phyloP scores from a whole-genome alignment of 2,888 invertebrate genomes.

The Argyra leucocephala region DNA sequence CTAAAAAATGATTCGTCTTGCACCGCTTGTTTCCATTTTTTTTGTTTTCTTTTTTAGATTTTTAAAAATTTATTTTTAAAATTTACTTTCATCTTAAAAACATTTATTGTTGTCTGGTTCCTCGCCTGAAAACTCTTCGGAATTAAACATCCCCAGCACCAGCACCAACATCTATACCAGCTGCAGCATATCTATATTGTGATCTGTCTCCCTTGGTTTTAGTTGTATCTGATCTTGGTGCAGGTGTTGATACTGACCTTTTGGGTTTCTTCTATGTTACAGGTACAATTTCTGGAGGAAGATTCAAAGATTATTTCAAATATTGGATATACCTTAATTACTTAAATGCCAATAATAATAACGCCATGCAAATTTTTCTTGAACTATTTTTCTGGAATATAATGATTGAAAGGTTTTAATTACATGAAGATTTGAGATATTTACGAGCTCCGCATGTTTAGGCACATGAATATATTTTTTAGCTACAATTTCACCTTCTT shows the following conservation, averaged over 20 bases:
- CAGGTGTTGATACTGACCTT: constrained; percentile 63
- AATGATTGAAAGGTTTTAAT: constrained; percentile 96
- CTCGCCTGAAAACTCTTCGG: constrained; percentile 73
- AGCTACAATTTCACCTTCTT: constrained; percentile 98
- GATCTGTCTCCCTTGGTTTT: constrained; percentile 74
- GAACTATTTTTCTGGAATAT: constrained; percentile 94
- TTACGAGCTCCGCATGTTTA: constrained; percentile 93
- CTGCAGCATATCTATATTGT: constrained; percentile 68
- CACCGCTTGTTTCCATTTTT: too few relatives aligned
- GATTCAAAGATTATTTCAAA: constrained; percentile 85
- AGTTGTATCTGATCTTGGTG: constrained; percentile 57
- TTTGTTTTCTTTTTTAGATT: too few relatives aligned
- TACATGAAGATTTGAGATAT: constrained; percentile 94
- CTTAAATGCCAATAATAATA: constrained; percentile 98
- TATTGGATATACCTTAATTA: constrained; percentile 97
- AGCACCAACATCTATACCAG: constrained; percentile 80
- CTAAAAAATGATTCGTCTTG: too few relatives aligned
- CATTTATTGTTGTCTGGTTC: constrained; percentile 46
- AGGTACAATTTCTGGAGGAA: constrained; percentile 98
- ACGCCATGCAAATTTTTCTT: constrained; percentile 99
- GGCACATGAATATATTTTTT: constrained; percentile 97
- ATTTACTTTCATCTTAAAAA: constrained; percentile 19
- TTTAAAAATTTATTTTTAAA: constrained; percentile 3
- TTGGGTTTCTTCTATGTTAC: constrained; percentile 89
- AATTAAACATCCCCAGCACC: constrained; percentile 90